Percentiles rank a stretch among this genome's conserved stretches.
These are phyloP conservation scores for Cyclopterus lumpus DNA, from an alignment of 2,797 vertebrate species.

Conservation along the genomic window DNA sequence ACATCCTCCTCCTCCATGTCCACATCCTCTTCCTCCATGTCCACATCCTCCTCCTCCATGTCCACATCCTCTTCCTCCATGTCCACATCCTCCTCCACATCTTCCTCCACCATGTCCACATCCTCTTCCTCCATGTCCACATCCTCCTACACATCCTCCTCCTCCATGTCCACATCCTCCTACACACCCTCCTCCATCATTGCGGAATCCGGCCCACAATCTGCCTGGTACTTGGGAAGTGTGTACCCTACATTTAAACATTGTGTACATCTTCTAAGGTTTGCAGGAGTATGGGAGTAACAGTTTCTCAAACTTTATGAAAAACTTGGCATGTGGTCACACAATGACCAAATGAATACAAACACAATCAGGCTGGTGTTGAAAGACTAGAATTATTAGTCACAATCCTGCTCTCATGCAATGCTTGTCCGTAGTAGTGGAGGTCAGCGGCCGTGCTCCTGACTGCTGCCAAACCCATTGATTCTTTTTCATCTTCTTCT, in stretches of 20 bases:
- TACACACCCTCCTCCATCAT: too few relatives aligned
- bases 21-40: too few relatives aligned
- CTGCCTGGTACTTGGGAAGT: background rate
- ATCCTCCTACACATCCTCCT: too few relatives aligned
- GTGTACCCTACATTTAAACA: background rate
- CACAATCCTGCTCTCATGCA: constrained; percentile 12
- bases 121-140: too few relatives aligned
- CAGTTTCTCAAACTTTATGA: background rate
- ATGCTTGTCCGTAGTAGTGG: constrained; percentile 3
- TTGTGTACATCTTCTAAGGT: background rate
- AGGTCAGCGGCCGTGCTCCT: constrained; percentile 14
- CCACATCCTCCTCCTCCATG: too few relatives aligned
- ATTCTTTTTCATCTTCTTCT: constrained; percentile 44
- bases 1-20: too few relatives aligned
- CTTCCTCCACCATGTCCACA: too few relatives aligned
- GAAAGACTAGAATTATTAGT: constrained; percentile 34
- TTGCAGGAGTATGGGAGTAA: constrained; percentile 1
- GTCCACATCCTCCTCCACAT: too few relatives aligned
- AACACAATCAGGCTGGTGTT: constrained; percentile 25
- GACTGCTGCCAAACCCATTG: constrained; percentile 1
- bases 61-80: too few relatives aligned
- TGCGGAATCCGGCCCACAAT: background rate
- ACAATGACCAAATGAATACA: constrained; percentile 19
- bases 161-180: too few relatives aligned
- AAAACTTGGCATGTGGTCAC: background rate